Percentiles rank a stretch among this genome's conserved stretches.
Conservation (phyloP, 2,888 invertebrate genomes). For the Subacronicta megacephala region DNA sequence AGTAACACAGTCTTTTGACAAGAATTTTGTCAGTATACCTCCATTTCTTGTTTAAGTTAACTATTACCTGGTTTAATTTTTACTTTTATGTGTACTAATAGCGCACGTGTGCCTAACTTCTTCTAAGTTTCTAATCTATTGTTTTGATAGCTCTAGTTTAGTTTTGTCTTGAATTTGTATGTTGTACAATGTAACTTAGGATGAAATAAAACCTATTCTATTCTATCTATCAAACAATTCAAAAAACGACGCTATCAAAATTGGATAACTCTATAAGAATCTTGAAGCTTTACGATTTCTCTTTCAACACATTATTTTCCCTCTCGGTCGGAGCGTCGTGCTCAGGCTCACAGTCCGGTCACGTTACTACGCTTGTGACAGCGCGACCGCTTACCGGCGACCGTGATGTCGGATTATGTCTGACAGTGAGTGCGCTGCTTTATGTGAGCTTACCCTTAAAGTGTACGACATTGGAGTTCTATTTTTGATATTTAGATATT, state of each 20-base stretch:
- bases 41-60: too few species aligned
- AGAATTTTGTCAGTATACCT: too few species aligned
- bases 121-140: too few species aligned
- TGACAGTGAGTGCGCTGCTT: slow-evolving; percentile 49
- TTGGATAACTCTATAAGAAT: not conserved
- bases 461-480: not conserved
- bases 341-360: slow-evolving; percentile 33
- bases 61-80: too few species aligned
- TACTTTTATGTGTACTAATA: too few species aligned
- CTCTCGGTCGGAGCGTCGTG: slow-evolving; percentile 16
- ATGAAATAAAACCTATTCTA: too few species aligned
- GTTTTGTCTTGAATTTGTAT: too few species aligned
- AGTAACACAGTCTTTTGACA: too few species aligned
- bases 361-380: slow-evolving; percentile 32
- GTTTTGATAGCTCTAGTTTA: too few species aligned
- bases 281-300: slow-evolving; percentile 1
- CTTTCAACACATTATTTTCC: slow-evolving; percentile 6
- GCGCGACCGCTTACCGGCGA: slow-evolving; percentile 19
- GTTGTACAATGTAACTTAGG: too few species aligned
- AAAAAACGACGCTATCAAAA: not conserved
- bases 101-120: too few species aligned
- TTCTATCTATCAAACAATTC: too few species aligned
- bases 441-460: slow-evolving; percentile 29
- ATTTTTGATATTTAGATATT: not conserved
- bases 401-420: slow-evolving; percentile 39